A percentile compares a stretch with the other conserved stretches of the same genome.
phyloP scores from a whole-genome alignment of 2,797 vertebrate genomes.

The Scleropages formosus region DNA sequence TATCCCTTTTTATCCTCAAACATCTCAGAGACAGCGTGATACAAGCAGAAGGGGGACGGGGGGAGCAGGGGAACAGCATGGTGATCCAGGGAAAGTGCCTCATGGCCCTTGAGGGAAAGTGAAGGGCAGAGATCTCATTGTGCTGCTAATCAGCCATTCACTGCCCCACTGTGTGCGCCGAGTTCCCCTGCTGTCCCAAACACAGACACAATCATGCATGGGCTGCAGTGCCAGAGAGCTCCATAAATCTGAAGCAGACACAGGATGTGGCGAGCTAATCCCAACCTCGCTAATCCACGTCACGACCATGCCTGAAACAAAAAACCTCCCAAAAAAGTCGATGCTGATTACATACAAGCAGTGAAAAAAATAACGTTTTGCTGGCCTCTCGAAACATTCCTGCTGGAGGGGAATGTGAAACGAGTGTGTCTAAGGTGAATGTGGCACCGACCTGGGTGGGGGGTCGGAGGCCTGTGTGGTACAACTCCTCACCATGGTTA shows the following conservation, averaged over 20 bases:
- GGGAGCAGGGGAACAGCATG: neutral
- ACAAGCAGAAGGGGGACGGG: neutral
- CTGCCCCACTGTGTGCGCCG: constrained; percentile 31
- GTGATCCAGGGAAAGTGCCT: neutral
- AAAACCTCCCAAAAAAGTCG: neutral
- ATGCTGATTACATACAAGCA: neutral
- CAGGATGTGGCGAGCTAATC: neutral
- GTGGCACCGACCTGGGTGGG: neutral
- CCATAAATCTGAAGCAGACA: constrained; percentile 23
- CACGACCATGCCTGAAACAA: neutral
- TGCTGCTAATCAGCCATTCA: constrained; percentile 41
- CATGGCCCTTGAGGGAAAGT: constrained; percentile 26
- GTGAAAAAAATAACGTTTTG: neutral
- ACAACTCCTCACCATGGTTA: neutral
- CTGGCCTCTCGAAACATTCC: neutral
- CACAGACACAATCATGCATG: constrained; percentile 29
- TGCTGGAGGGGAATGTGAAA: neutral
- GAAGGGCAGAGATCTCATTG: constrained; percentile 39
- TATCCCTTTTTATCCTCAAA: neutral
- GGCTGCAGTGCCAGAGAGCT: constrained; percentile 14
- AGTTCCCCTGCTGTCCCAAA: constrained; percentile 35
- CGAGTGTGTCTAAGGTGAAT: neutral
- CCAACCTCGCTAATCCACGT: neutral
- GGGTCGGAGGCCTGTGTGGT: neutral
- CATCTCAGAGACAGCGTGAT: constrained; percentile 4